Evolutionary conservation across 2,888 invertebrate species (phyloP).

Genomic region (Bedellia somnulentella): DNA sequence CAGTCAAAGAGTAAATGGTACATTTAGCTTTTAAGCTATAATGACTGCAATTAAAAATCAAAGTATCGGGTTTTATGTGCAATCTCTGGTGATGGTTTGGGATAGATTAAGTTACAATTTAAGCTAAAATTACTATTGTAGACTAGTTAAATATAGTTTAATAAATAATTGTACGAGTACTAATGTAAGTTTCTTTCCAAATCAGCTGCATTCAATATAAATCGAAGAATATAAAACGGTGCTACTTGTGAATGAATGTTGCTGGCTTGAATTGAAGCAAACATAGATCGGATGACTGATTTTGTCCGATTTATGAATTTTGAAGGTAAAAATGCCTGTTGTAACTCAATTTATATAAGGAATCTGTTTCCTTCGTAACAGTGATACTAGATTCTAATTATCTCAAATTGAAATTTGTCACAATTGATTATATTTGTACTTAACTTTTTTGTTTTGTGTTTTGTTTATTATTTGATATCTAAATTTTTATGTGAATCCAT

Average conservation of each 20-base stretch:
- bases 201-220: slow-evolving; percentile 42
- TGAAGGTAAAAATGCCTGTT: slow-evolving; percentile 21
- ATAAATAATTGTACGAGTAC: background rate
- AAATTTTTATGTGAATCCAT: slow-evolving; percentile 35
- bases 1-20: no score
- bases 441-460: slow-evolving; percentile 54
- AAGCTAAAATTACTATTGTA: slow-evolving; percentile 22
- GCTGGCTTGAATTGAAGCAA: slow-evolving; percentile 53
- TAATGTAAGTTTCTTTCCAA: background rate
- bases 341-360: slow-evolving; percentile 32
- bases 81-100: slow-evolving; percentile 75
- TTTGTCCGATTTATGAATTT: slow-evolving; percentile 47
- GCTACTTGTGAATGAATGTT: slow-evolving; percentile 24
- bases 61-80: slow-evolving; percentile 83
- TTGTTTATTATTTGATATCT: slow-evolving; percentile 37
- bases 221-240: slow-evolving; percentile 24
- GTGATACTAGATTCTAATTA: slow-evolving; percentile 60
- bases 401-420: slow-evolving; percentile 45
- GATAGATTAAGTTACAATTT: slow-evolving; percentile 40
- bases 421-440: slow-evolving; percentile 45
- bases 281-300: slow-evolving; percentile 50
- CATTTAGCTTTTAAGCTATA: no score
- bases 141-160: background rate
- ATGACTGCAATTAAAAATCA: slow-evolving; percentile 60
- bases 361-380: slow-evolving; percentile 56